Evolutionary conservation across 2,888 invertebrate species (phyloP), one percentile per base, ranked within the genome.

Genomic region (Drosophila yooni): DNA sequence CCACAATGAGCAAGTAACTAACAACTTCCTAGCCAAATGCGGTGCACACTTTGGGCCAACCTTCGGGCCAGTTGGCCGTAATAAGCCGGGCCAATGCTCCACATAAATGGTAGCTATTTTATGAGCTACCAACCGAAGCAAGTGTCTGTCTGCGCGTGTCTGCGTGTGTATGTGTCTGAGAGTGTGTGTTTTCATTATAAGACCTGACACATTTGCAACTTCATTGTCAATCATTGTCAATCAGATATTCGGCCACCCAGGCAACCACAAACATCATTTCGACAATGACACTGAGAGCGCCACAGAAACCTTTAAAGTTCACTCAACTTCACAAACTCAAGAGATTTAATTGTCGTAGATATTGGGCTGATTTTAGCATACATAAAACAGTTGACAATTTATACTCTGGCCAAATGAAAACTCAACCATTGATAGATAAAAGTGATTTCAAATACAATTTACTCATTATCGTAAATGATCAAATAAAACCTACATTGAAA

Each of bases 141-240:
- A 25, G 25, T 25, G 46, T 46, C 4, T 62, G 48, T 21, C 21
- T 21, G 29, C 27, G 25, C 50, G 29, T 63, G 33, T 43, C 8
- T 31, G 51, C 43, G 38, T 69, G 40, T 21, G 29, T 31, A 18
- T 64, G 21, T 57, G 29, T 48, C 25, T 36, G 36, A 27, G 5
- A 10, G 38, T 66, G 4, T 46, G 33, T 31, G 11, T 33, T 10
- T 11, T 11, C 1, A 27, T 40, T 58, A 36, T 34, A 27, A 64
- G 40, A 64, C 27, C 62, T 76, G 87, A 81, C 84, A 81, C 69
- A 76, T 76, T 67, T 59, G 57, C 68, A 86, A 70, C 75, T 78
- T 83, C 71, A 81, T 83, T 88, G 88, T 81, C 84, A 84, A 88
- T 84, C 86, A 81, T 83, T 84, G 84, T 88, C 84, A 84, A 83